Conservation (phyloP, 2,113 vertebrate genomes). For the Paedocypris sp. region DNA sequence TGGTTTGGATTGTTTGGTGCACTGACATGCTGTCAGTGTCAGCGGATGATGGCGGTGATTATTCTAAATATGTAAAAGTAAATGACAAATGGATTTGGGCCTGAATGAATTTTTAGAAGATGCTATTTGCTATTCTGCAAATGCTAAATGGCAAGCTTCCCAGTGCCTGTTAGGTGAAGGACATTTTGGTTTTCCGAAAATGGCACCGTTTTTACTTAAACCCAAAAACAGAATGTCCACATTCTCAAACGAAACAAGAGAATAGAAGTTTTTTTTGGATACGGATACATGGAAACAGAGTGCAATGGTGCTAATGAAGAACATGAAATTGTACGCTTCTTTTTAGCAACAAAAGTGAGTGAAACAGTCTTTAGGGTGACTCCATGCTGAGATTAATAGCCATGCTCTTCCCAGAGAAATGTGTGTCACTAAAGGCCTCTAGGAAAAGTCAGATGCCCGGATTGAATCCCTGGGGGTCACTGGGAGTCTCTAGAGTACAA, state of each 20-base stretch:
- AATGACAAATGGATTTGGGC: background rate
- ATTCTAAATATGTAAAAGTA: background rate
- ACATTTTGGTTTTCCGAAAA: too few relatives aligned
- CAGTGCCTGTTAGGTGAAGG: too few relatives aligned
- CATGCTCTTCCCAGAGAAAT: slow-evolving; percentile 26
- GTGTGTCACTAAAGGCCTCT: slow-evolving; percentile 28
- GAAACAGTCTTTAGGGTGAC: background rate
- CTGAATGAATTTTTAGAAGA: too few relatives aligned
- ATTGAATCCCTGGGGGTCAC: slow-evolving; percentile 20
- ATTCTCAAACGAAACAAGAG: background rate
- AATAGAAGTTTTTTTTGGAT: background rate
- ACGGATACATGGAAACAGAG: background rate
- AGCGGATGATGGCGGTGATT: background rate
- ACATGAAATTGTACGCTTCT: slow-evolving; percentile 17
- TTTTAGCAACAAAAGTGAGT: slow-evolving; percentile 19
- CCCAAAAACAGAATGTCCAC: background rate
- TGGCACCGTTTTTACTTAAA: too few relatives aligned
- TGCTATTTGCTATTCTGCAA: too few relatives aligned
- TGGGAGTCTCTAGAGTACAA: slow-evolving; percentile 11
- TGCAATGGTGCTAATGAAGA: slow-evolving; percentile 2
- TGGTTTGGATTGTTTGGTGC: slow-evolving; percentile 9
- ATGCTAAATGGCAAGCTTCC: too few relatives aligned
- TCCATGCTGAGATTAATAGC: slow-evolving; percentile 16
- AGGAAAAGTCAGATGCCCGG: slow-evolving; percentile 1
- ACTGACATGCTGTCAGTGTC: background rate